A percentile compares a stretch with the other conserved stretches of the same genome.
Conservation (phyloP, 2,797 vertebrate species). For the Amblyraja radiata region DNA sequence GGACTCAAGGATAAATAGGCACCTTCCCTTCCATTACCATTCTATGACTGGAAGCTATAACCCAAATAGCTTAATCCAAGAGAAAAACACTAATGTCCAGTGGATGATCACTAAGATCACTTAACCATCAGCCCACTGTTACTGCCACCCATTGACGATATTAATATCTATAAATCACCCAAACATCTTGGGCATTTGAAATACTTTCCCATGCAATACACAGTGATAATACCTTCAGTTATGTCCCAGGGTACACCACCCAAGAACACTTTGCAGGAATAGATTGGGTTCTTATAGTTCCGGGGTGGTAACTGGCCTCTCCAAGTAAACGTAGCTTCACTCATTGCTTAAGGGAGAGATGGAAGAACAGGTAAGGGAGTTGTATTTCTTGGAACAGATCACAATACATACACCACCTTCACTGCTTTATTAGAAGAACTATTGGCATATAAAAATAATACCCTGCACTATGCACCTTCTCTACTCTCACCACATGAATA, state of each 20-base stretch:
- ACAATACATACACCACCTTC: background rate
- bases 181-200: too few species aligned
- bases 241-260: constrained; percentile 98
- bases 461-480: background rate
- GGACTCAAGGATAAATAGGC: too few species aligned
- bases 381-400: background rate
- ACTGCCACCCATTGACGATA: background rate
- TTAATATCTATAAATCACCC: background rate
- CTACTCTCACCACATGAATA: background rate
- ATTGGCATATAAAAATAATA: background rate
- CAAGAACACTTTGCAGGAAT: constrained; percentile 95
- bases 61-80: too few species aligned
- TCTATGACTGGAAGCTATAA: too few species aligned
- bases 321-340: constrained; percentile 95
- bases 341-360: constrained; percentile 69
- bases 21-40: too few species aligned
- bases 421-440: too few species aligned
- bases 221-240: constrained; percentile 73
- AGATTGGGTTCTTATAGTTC: constrained; percentile 92
- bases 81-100: too few species aligned
- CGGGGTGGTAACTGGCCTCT: constrained; percentile 90
- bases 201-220: background rate
- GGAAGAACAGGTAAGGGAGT: background rate
- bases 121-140: background rate
- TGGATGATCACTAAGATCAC: too few species aligned